Evolutionary conservation across 1,140 invertebrate genomes (phyloP), one percentile per base, ranked within the genome.

Genomic region (Zaprionus camerounensis): DNA sequence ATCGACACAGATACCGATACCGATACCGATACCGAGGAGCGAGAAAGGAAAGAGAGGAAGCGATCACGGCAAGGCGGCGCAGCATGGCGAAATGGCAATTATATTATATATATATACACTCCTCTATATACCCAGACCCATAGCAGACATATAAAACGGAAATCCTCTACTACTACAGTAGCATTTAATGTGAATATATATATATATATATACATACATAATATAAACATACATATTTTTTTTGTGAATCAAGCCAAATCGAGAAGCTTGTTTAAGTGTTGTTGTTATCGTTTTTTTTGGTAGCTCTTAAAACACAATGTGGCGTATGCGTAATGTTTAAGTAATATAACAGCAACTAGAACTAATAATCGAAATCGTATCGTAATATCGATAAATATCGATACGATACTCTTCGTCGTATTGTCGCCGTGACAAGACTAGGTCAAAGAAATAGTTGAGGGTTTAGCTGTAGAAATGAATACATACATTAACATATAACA

Each of bases 101-200:
- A 69, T 44, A 66, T 62, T 34, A 65, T 24, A 36, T 20, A 64
- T 62, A 70, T 53, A 61, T n/a, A 51, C n/a, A 7, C 28, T 20
- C 53, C 53, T 68, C 41, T 15, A 59, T 46, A 73, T 57, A 26
- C 55, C 31, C 28, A 65, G 53, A 36, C 44, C 44, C 31, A 31
- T 63, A 28, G 28, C 24, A 46, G n/a, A 53, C 20, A 73, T 46
- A 61, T 38, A 26, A 15, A 41, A 24, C 36, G 46, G 15, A 41
- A 71, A 55, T 51, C 36, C 53, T 64, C 28, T 74, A 70, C 53
- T 62, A 28, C 51, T 61, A 62, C 59, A 56, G 15, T 55, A 69
- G 65, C 49, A 69, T 44, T 59, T 36, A 74, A 62, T 69, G 72
- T 75, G 72, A 63, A 55, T 62, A 55, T 61, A 36, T 57, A 36